Evolutionary conservation across 2,113 vertebrate genomes (phyloP), one percentile per base, ranked within the genome.

Genomic region (Nibea albiflora): DNA sequence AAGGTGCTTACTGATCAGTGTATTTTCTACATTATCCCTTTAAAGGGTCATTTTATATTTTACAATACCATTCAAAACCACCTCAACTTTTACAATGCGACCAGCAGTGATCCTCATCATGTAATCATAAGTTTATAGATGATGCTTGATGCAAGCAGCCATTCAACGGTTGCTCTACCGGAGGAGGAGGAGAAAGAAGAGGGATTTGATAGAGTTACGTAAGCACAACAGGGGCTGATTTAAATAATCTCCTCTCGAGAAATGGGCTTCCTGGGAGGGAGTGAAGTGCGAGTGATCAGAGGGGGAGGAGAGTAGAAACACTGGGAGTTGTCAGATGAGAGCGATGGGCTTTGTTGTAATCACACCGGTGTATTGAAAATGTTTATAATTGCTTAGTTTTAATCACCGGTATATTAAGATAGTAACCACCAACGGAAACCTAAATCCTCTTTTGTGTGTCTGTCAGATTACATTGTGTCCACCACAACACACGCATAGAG

Each of bases 401-500:
- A 75, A 87, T 89, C 73, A 58, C 31, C 5, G 7, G 47, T 76
- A 58, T 80, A 56, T 80, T 69, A 60, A 73, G 57, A 72, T 16
- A 4, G 44, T 26, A 42, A 77, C 54, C 67, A 70, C 66, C 28
- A 44, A 31, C 31, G 12, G 46, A 60, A 71, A 20, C 12, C 54
- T 74, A 77, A 89, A 79, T 79, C 89, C 61, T 73, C 78, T 81
- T 85, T 84, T 69, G 86, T 81, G 56, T 39, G 57, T 71, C 69
- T 75, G 78, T 78, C 78, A 80, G 81, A 86, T 87, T 83, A 78
- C 31, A 87, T 70, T 83, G 73, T 79, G 64, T 80, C 68, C 73
- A 78, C 28, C 47, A 47, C 56, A 44, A 31, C 63, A 53, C 74
- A 58, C 60, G 14, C 56, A 16, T 4, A 58, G 8, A 1, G 19